phyloP scores from a whole-genome alignment of 2,113 vertebrate genomes.

The Dromiciops gliroides region DNA sequence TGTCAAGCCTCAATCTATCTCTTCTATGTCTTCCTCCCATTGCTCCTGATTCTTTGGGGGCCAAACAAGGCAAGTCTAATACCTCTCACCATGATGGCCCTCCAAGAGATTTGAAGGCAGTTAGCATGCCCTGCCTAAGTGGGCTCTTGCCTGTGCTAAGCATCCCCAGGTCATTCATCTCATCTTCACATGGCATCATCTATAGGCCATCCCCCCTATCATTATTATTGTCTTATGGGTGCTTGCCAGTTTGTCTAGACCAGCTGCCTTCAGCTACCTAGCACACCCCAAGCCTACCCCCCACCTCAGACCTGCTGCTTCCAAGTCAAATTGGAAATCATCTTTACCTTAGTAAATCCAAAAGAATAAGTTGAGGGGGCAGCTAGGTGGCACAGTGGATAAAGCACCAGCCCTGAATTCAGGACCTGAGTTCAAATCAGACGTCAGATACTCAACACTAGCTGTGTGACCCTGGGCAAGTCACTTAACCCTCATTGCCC shows the following conservation, averaged over 20 bases:
- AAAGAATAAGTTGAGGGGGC: too few relatives aligned
- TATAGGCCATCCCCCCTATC: background rate
- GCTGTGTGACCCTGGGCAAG: too few relatives aligned
- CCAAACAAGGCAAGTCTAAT: background rate
- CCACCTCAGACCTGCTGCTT: background rate
- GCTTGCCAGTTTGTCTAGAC: background rate
- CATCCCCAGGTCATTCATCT: background rate
- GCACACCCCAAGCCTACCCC: background rate
- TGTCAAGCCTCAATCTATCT: background rate
- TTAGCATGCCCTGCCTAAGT: background rate
- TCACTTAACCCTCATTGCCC: too few relatives aligned
- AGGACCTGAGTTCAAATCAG: too few relatives aligned
- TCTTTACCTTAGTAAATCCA: conserved; percentile 42
- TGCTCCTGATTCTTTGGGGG: background rate
- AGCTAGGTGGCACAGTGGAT: too few relatives aligned
- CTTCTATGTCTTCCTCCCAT: background rate
- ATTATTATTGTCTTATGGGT: background rate
- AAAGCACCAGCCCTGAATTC: too few relatives aligned
- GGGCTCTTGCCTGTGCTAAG: background rate
- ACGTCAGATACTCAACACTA: too few relatives aligned
- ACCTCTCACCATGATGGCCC: background rate
- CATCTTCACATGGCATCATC: background rate
- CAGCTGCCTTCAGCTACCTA: background rate
- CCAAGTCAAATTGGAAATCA: background rate
- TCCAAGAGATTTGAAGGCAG: background rate